Evolutionary conservation across 2,797 vertebrate species (phyloP).

Genomic region (Atherinosoma microstoma): DNA sequence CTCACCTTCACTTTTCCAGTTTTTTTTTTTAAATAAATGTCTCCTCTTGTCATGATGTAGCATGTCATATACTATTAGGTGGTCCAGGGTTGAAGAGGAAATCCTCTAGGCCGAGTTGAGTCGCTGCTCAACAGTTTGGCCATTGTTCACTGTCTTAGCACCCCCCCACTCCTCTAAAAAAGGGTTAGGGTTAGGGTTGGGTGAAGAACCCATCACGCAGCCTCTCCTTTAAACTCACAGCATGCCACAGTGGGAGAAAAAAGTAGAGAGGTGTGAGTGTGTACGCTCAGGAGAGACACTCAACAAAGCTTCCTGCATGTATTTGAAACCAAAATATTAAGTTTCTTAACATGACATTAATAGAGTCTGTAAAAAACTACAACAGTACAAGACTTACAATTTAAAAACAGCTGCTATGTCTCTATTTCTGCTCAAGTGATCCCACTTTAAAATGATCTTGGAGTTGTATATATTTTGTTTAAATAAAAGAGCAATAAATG

Average conservation of each 20-base stretch:
- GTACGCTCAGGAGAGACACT: neutral
- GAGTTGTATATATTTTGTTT: neutral
- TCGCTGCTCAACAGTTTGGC: constrained; percentile 77
- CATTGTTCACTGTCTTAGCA: constrained; percentile 75
- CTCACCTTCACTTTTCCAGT: constrained; percentile 37
- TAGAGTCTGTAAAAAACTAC: constrained; percentile 8
- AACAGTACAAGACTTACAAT: neutral
- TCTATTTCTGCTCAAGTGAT: constrained; percentile 3
- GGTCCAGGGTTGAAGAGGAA: constrained; percentile 75
- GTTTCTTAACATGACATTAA: neutral
- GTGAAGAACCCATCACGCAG: constrained; percentile 54
- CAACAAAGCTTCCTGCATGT: neutral
- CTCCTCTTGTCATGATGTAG: constrained; percentile 63
- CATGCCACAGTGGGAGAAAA: constrained; percentile 33
- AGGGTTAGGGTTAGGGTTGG: constrained; percentile 17
- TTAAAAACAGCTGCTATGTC: neutral
- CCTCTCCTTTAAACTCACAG: constrained; percentile 47
- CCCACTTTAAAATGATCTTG: neutral
- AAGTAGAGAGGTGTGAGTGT: constrained; percentile 34
- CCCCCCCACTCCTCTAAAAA: constrained; percentile 24
- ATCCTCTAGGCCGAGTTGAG: constrained; percentile 72
- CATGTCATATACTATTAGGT: constrained; percentile 73
- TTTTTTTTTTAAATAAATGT: constrained; percentile 33
- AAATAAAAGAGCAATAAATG: neutral
- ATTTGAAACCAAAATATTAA: constrained; percentile 1